phyloP scores from a whole-genome alignment of 2,888 invertebrate genomes.

The Tipula confusa region DNA sequence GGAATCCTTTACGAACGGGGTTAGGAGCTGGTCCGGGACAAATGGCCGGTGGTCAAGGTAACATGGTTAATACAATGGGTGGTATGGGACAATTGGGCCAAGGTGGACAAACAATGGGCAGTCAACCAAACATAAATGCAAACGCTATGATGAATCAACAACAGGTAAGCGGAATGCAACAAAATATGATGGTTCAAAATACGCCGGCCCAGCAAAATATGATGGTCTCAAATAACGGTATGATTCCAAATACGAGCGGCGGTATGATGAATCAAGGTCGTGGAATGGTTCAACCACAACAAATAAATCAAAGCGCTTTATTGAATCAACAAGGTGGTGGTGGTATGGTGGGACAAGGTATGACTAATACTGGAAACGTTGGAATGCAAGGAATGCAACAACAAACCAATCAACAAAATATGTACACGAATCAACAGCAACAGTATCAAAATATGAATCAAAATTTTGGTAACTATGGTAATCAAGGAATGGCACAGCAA shows the following conservation, averaged over 20 bases:
- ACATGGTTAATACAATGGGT: constrained; percentile 48
- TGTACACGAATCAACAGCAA: constrained; percentile 44
- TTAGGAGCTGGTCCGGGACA: constrained; percentile 45
- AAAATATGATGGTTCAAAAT: constrained; percentile 40
- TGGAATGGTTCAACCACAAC: constrained; percentile 40
- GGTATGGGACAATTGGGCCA: constrained; percentile 47
- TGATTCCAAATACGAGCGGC: constrained; percentile 27
- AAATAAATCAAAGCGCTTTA: constrained; percentile 34
- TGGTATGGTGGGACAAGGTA: constrained; percentile 38
- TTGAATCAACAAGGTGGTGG: constrained; percentile 40
- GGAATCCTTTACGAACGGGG: constrained; percentile 44
- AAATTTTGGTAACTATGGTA: constrained; percentile 59
- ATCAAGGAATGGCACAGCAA: constrained; percentile 52
- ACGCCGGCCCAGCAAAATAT: not conserved
- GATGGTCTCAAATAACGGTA: constrained; percentile 29
- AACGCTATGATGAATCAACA: constrained; percentile 38
- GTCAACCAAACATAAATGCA: constrained; percentile 38
- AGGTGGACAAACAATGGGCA: constrained; percentile 51
- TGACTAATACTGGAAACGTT: constrained; percentile 38
- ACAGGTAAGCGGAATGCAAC: constrained; percentile 43
- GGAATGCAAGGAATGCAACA: constrained; percentile 39
- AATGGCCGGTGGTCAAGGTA: constrained; percentile 51
- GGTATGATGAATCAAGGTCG: constrained; percentile 42
- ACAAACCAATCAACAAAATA: constrained; percentile 29
- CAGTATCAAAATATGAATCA: constrained; percentile 53